These are phyloP conservation scores for Morinoia aosen DNA, from an alignment of 2,888 invertebrate genomes.

Conservation along the genomic window DNA sequence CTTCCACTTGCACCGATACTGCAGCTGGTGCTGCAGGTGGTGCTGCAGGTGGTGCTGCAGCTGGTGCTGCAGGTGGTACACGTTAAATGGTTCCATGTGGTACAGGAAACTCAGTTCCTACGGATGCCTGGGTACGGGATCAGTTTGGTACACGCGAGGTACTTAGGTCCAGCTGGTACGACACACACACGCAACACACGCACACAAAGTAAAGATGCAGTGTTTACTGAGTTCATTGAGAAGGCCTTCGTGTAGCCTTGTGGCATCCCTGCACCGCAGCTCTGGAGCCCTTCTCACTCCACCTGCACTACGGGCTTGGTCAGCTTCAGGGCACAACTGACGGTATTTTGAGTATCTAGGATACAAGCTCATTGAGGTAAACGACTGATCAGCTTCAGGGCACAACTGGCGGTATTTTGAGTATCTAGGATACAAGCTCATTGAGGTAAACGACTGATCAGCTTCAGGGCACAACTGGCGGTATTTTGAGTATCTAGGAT, in stretches of 20 bases:
- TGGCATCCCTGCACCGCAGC: not conserved
- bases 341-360: constrained; percentile 4
- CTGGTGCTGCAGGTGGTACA: not conserved
- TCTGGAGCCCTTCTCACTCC: not conserved
- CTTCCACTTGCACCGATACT: not conserved
- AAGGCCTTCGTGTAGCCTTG: not conserved
- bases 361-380: not conserved
- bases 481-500: too few species aligned
- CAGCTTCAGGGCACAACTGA: not conserved
- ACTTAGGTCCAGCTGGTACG: too few species aligned
- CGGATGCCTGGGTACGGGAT: not conserved
- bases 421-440: constrained; percentile 1
- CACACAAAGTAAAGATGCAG: not conserved
- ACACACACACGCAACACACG: too few species aligned
- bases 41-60: not conserved
- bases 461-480: too few species aligned
- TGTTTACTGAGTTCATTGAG: not conserved
- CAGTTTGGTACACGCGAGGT: too few species aligned
- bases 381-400: not conserved
- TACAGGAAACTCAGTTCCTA: too few species aligned
- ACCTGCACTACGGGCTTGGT: not conserved
- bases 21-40: not conserved
- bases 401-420: not conserved
- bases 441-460: not conserved
- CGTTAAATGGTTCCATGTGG: not conserved